phyloP scores from a whole-genome alignment of 2,797 vertebrate species.

The Lepus townsendii region DNA sequence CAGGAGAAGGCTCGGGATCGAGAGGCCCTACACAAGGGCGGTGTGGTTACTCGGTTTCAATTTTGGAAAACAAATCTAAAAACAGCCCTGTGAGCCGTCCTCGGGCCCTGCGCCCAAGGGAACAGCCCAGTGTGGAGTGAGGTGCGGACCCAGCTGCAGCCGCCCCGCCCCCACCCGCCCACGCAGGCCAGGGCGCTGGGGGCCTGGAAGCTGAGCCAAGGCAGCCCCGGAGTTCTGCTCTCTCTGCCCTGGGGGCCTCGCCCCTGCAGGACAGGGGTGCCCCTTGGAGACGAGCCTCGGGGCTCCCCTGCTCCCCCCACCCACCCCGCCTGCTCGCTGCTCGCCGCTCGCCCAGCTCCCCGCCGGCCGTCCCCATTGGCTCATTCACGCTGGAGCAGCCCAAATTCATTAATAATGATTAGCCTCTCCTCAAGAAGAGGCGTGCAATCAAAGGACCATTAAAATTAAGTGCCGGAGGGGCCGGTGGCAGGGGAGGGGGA shows the following conservation, averaged over 20 bases:
- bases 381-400: conserved; percentile 38
- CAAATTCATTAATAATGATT: conserved; percentile 71
- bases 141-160: too few species aligned
- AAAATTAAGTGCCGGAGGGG: conserved; percentile 45
- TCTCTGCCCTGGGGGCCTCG: too few species aligned
- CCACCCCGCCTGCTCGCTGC: neutral
- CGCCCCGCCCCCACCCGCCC: accelerated
- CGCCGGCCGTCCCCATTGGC: neutral
- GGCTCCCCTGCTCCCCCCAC: neutral
- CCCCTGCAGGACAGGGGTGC: neutral
- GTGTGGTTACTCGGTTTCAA: neutral
- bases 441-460: conserved; percentile 69
- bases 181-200: neutral
- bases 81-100: neutral
- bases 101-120: neutral
- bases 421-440: conserved; percentile 56
- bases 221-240: neutral
- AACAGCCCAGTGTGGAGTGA: neutral
- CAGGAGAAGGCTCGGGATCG: too few species aligned
- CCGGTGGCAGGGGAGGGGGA: accelerated
- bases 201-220: neutral
- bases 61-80: conserved; percentile 61
- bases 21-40: neutral
- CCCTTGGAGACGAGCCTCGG: too few species aligned
- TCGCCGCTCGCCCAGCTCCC: neutral